phyloP scores from a whole-genome alignment of 2,113 vertebrate genomes.

The Grammomys surdaster region DNA sequence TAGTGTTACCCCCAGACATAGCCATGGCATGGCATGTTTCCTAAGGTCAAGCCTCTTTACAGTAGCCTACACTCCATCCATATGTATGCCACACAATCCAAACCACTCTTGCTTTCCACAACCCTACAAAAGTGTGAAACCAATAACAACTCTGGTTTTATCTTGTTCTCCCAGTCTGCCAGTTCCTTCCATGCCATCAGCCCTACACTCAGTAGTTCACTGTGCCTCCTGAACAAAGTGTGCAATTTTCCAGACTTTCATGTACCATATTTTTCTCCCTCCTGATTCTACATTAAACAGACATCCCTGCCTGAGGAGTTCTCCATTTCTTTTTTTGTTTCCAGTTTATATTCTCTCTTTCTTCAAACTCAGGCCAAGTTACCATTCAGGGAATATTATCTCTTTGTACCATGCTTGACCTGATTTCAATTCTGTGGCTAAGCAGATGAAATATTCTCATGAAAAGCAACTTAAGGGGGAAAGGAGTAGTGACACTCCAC shows the following conservation, averaged over 20 bases:
- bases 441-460: neutral
- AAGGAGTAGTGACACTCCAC: neutral
- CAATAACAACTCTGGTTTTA: neutral
- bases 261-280: neutral
- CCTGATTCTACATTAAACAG: neutral
- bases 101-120: too few species aligned
- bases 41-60: neutral
- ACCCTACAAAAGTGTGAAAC: neutral
- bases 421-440: neutral
- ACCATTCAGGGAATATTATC: neutral
- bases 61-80: neutral
- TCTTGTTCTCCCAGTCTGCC: neutral
- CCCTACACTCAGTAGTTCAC: neutral
- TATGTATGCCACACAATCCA: accelerated
- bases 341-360: neutral
- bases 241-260: neutral
- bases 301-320: neutral
- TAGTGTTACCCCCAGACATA: neutral
- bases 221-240: neutral
- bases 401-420: neutral
- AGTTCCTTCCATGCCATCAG: neutral
- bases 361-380: neutral
- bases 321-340: neutral
- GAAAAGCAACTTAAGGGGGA: neutral
- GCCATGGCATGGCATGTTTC: neutral